Evolutionary conservation across 2,888 invertebrate genomes (phyloP), one percentile per base, ranked within the genome.

Genomic region (Pollenia griseotomentosa): DNA sequence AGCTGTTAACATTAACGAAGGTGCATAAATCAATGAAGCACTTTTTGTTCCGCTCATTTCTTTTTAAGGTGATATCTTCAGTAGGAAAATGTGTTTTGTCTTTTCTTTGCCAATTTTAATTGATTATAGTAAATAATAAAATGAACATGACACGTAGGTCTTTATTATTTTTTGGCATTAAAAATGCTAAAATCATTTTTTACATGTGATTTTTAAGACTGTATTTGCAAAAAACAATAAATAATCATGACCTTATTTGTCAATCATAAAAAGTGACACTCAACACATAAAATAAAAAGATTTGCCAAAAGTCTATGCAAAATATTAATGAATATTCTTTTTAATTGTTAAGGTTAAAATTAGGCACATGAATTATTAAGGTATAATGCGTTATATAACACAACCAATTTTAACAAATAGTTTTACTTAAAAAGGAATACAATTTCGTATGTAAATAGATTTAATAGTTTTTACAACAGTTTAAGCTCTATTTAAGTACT

Each of bases 11-110:
- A 65, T 82, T 73, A 66, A 48, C 16, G 79, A 44, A 82, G 77
- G 73, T 83, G 85, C 81, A 87, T 86, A 88, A 88, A 84, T 86
- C 87, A 88, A 87, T 88, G 82, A 88, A 84, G 65, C 85, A 87
- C 79, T 77, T 87, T 44, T 12, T 78, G 78, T 85, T 83, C 70
- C 74, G 48, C 63, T 88, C 88, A 2, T 90, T 91, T 90, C 88
- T 90, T 63, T 77, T 59, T 70, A 73, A 86, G 74, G 82, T 87
- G 75, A 80, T 81, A 82, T 19, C 51, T 68, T 65, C 55, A 51
- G 57, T 53, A 57, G 63, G 11, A 46, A 33, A 46, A 44, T 44
- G 19, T 14, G 12, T 42, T 77, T 77, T 51, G 51, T 59, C 4
- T 57, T 46, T 57, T 61, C 75, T 79, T 71, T 70, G 55, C 16